Conservation (phyloP, 30 jellyfish, hydroid and myxozoan species). For the Chironex yamaguchii region DNA sequence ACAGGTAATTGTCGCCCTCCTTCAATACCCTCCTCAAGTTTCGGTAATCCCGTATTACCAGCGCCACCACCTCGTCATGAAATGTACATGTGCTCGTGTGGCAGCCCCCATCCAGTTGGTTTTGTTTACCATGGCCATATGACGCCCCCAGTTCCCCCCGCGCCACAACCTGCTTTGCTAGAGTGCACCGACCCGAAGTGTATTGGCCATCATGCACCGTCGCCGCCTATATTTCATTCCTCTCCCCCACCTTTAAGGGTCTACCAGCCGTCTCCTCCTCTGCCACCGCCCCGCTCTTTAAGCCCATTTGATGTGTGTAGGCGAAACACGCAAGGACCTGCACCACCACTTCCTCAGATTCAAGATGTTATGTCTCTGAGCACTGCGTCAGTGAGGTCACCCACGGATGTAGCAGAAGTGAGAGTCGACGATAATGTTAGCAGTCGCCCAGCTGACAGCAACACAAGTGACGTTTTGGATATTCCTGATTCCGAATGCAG, state of each 20-base stretch:
- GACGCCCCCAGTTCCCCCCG: no score
- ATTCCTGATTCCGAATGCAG: no score
- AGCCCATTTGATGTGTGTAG: not conserved
- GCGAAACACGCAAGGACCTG: not conserved
- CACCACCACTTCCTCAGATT: not conserved
- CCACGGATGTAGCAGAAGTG: not conserved
- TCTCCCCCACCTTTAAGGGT: not conserved
- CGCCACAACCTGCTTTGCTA: constrained; percentile 19
- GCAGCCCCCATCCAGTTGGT: not conserved
- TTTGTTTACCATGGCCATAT: not conserved
- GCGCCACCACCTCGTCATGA: not conserved
- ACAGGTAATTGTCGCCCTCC: not conserved
- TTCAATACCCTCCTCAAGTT: not conserved
- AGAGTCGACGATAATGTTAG: not conserved
- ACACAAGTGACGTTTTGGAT: no score
- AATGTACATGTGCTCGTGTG: not conserved
- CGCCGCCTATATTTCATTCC: constrained; percentile 27
- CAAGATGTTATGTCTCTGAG: not conserved
- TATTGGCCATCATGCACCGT: constrained; percentile 58
- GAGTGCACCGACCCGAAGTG: constrained; percentile 68
- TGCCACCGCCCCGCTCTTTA: not conserved
- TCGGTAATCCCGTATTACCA: not conserved
- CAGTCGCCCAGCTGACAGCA: no score
- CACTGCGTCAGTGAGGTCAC: not conserved
- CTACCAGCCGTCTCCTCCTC: not conserved